A percentile compares a stretch with the other conserved stretches of the same genome.
These are phyloP conservation scores for Aleadryas rufinucha DNA, from an alignment of 2,113 vertebrate species.

Conservation along the genomic window DNA sequence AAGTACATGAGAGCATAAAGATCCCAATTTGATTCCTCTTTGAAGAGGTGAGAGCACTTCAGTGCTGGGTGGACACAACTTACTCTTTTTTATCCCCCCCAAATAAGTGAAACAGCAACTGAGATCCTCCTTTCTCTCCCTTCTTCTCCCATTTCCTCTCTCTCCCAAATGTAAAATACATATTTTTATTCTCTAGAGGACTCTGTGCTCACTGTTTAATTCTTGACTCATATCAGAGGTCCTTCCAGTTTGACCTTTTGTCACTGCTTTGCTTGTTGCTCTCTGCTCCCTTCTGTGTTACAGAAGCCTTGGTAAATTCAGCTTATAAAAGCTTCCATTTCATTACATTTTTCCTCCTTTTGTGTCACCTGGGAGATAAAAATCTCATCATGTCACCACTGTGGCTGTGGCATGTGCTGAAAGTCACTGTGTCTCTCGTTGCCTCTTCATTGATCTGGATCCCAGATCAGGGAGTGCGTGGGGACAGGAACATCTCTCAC, in stretches of 20 bases:
- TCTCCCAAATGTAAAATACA: neutral
- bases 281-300: neutral
- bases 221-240: neutral
- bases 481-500: neutral
- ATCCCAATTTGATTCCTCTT: conserved; percentile 1
- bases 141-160: neutral
- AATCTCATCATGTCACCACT: neutral
- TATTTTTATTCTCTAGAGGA: neutral
- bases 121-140: neutral
- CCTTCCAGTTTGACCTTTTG: neutral
- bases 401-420: neutral
- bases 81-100: neutral
- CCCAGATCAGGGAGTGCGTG: neutral
- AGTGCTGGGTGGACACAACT: neutral
- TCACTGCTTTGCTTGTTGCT: neutral
- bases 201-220: neutral
- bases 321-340: neutral
- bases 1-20: neutral
- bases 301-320: neutral
- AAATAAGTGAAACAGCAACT: neutral
- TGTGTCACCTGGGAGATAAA: neutral
- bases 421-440: fast-evolving
- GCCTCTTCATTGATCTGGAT: neutral
- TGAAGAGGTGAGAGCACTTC: conserved; percentile 8
- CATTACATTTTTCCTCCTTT: neutral